Percentiles rank a stretch among this genome's conserved stretches.
These are phyloP conservation scores for Neodontobutis hainanensis DNA, from an alignment of 2,113 vertebrate species.

Conservation along the genomic window DNA sequence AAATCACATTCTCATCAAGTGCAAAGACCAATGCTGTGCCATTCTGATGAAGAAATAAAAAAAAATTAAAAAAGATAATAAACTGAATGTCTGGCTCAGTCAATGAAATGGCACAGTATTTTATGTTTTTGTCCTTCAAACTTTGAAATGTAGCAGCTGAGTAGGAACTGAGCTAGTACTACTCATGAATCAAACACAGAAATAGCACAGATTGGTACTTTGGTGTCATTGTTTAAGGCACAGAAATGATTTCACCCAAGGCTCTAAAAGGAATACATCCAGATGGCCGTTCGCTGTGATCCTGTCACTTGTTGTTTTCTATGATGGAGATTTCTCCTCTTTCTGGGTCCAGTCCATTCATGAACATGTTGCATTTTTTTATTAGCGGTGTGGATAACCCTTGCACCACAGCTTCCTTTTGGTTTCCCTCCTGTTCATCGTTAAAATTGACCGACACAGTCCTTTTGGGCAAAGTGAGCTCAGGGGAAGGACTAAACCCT, in stretches of 20 bases:
- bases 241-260: slow-evolving; percentile 19
- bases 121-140: too few relatives aligned
- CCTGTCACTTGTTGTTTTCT: slow-evolving; percentile 86
- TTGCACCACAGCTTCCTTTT: slow-evolving; percentile 70
- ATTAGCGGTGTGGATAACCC: slow-evolving; percentile 42
- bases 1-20: too few relatives aligned
- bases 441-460: slow-evolving; percentile 85
- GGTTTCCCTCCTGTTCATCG: slow-evolving; percentile 65
- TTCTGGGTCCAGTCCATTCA: slow-evolving; percentile 87
- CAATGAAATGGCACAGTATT: too few relatives aligned
- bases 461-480: slow-evolving; percentile 87
- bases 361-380: slow-evolving; percentile 86
- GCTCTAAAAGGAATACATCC: slow-evolving; percentile 1
- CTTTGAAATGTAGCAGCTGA: too few relatives aligned
- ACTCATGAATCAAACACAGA: not conserved
- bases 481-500: slow-evolving; percentile 80
- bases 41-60: too few relatives aligned
- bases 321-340: slow-evolving; percentile 86
- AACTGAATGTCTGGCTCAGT: too few relatives aligned
- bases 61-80: too few relatives aligned
- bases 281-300: not conserved
- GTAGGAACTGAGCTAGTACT: too few relatives aligned
- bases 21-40: too few relatives aligned
- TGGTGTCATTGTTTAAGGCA: slow-evolving; percentile 44
- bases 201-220: not conserved